Evolutionary conservation across 2,888 invertebrate species (phyloP), one percentile per base, ranked within the genome.

Genomic region (Elysia crispata): DNA sequence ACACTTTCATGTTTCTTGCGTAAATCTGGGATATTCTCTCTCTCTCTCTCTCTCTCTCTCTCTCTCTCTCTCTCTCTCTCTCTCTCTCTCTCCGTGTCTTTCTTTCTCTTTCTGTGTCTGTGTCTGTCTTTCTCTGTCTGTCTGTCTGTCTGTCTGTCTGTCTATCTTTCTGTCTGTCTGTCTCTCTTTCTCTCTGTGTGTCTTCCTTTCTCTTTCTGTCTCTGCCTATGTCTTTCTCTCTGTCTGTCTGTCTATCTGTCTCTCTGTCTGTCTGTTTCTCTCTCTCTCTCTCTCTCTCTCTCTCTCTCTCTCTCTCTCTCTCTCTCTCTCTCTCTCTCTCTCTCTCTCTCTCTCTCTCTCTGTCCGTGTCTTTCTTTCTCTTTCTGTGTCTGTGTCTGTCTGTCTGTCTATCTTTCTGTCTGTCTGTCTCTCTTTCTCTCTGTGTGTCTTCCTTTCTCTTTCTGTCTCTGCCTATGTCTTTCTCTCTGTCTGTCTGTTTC

Each of bases 281-380:
- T 73, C n/a, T 64, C 6, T 64, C n/a, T 76, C 64, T 76, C 31
- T 41, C n/a, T 76, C 62, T 31, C 6, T 25, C 25, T 41, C 18
- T 76, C 25, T 33, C 0, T 76, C 64, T 64, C 3, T 64, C 23
- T 30, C n/a, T 64, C 6, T 64, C n/a, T 76, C 64, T 76, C 31
- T 41, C n/a, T 76, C 62, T 31, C 6, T 25, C 25, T 41, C 18
- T 76, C 25, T 33, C 0, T 76, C 64, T 64, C 3, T 64, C 23
- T 76, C 3, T 41, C 28, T 60, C 18, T 74, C 30, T 74, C 1
- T 60, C 76, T 50, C 1, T 49, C 66, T 76, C 1, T 41, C 49
- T 76, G 23, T 64, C 76, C 64, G 25, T 76, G 11, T 76, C 5
- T 76, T 64, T 76, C 41, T 76, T 64, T 76, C 41, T 76, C 76